Base-by-base conservation (phyloP, 2,888 invertebrate species). In the Carpatolechia fugitivella region DNA sequence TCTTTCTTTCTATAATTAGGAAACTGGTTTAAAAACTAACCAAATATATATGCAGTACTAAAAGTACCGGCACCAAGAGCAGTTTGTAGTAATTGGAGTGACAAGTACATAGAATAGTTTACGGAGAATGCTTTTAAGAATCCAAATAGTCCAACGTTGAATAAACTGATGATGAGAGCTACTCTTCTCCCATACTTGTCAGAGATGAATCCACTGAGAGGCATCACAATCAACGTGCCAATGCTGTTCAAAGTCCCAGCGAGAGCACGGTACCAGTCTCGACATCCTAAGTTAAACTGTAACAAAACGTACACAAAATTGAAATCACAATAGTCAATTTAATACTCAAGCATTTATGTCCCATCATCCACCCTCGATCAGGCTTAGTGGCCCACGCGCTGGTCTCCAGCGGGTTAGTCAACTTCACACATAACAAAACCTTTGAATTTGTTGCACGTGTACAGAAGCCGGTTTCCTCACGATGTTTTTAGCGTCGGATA, bases 191-290 rank as follows among this genome's bases (percentile, higher is more conserved):
- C 91, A 54, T 76, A 89, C 55, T 84, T 91, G 76, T 94, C 94
- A 1, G 94, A 93, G 38, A 94, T 69, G 49, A 89, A 85, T 31
- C 94, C 94, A 3, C 92, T 90, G 36, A 93, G 73, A 0, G 92
- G 92, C 60, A 93, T 80, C 5, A 93, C 92, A 57, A 93, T 75
- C 61, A 94, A 91, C 64, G 92, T 92, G 10, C 93, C 94, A 48
- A 92, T 69, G 64, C 91, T 93, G 69, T 92, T 92, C 3, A 93
- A 77, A 4, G 94, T 93, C 3, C 94, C 94, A 13, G 94, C 91
- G 60, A 94, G 66, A 0, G 93, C 90, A 49, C 93, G 76, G 70
- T 92, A 92, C 93, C 94, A 94, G 62, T 91, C 82, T 31, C 91
- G 84, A 65, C 93, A 93, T 29, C 91, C 90, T 3, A 93, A 72